phyloP scores from a whole-genome alignment of 2,113 vertebrate genomes.

The Nothocercus julius region DNA sequence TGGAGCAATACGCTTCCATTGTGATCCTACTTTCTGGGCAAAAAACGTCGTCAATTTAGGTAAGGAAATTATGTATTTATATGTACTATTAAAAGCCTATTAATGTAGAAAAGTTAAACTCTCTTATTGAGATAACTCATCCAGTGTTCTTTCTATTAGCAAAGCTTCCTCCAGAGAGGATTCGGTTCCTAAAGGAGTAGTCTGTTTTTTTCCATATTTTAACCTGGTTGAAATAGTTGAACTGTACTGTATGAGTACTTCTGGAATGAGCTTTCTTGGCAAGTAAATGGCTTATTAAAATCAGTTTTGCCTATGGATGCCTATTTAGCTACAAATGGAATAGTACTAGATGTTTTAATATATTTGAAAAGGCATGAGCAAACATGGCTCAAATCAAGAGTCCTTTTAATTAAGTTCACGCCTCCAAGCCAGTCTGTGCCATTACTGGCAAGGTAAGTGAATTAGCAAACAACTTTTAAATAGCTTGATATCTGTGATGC shows the following conservation, averaged over 20 bases:
- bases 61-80: slow-evolving; percentile 67
- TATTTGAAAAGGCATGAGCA: not conserved
- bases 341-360: not conserved
- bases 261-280: not conserved
- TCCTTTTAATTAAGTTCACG: not conserved
- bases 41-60: slow-evolving; percentile 98
- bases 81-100: not conserved
- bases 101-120: not conserved
- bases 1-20: slow-evolving; percentile 95
- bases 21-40: slow-evolving; percentile 98
- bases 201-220: not conserved
- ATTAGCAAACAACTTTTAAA: not conserved
- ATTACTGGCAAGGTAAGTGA: not conserved
- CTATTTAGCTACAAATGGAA: not conserved
- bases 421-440: not conserved
- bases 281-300: not conserved
- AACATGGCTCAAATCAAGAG: not conserved
- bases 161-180: not conserved
- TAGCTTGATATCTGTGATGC: not conserved
- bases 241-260: not conserved
- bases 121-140: not conserved
- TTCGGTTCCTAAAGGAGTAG: not conserved
- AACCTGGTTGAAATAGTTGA: not conserved
- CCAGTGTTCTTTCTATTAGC: not conserved
- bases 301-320: not conserved